Evolutionary conservation across 1,140 invertebrate genomes (phyloP), one percentile per base, ranked within the genome.

Genomic region (Ostrea edulis): DNA sequence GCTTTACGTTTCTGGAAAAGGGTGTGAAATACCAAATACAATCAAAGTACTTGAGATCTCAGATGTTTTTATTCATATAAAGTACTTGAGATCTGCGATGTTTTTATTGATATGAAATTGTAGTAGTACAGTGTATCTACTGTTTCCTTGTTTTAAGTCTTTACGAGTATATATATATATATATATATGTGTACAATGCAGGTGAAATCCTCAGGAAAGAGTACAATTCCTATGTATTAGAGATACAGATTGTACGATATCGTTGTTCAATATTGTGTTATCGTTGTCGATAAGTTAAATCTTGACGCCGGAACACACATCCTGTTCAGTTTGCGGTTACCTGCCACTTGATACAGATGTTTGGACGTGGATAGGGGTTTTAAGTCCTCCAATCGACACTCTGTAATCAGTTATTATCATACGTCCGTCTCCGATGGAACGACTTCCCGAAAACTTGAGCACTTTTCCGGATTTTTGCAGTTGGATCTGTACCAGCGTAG

Each of bases 361-460:
- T 25, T 8, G 12, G 14, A 44, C 5, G 35, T 44, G 68, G 29
- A 9, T 29, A 12, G 22, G 25, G 29, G 22, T 77, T 77, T 35
- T 77, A 11, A 25, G 14, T 12, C 25, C 68, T 77, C 68, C 68
- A 77, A 29, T 29, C 22, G 12, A 12, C 68, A 77, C 29, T 35
- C 9, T 25, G 29, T 77, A 77, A 77, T 77, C 68, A 25, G 68
- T 77, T 77, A 29, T 29, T 77, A 14, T 77, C 68, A 77, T 29
- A 77, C 68, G 68, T 77, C 68, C 68, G 68, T 77, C 68, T 77
- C 14, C 2, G 0, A 29, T 29, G 29, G 68, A 77, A 77, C 68
- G 29, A 77, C 68, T 77, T 77, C 68, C 68, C 68, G 68, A 77
- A 77, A 77, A 29, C 25, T 77, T 17, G 68, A 35, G 68, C 12